These are phyloP conservation scores for Centroberyx gerrardi DNA, from an alignment of 2,797 vertebrate species.

Conservation along the genomic window DNA sequence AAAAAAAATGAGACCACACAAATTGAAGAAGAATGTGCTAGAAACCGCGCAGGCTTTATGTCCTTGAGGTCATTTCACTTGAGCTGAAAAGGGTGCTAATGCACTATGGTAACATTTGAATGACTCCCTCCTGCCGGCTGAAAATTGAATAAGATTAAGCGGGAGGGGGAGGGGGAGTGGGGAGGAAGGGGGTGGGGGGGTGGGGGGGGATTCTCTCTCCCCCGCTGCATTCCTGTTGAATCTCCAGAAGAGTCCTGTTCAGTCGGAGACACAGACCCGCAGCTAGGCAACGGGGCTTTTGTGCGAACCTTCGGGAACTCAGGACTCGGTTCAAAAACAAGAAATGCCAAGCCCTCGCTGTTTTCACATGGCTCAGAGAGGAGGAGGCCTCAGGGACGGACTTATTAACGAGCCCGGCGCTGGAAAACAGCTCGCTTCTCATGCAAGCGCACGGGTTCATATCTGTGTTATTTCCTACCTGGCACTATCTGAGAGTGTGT, in stretches of 20 bases:
- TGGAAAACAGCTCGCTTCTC: conserved; percentile 35
- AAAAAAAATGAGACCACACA: conserved; percentile 38
- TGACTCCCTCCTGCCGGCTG: conserved; percentile 52
- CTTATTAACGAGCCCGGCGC: conserved; percentile 50
- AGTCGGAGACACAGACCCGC: conserved; percentile 51
- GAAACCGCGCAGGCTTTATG: conserved; percentile 3
- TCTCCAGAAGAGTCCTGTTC: conserved; percentile 68
- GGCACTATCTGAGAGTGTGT: not conserved
- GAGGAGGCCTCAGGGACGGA: conserved; percentile 52
- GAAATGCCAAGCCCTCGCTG: conserved; percentile 59
- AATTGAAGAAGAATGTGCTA: conserved; percentile 27
- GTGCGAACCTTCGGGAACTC: conserved; percentile 76
- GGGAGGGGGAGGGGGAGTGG: not conserved
- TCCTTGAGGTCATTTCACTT: conserved; percentile 39
- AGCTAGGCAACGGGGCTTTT: conserved; percentile 84
- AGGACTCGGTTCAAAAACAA: conserved; percentile 63
- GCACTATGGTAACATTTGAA: conserved; percentile 67
- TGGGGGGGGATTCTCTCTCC: conserved; percentile 32
- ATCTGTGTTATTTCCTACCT: not conserved
- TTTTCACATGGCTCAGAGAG: conserved; percentile 57
- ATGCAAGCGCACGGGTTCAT: not conserved
- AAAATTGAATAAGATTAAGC: conserved; percentile 66
- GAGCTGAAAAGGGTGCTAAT: conserved; percentile 47
- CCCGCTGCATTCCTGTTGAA: conserved; percentile 68
- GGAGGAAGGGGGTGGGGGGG: not conserved